Evolutionary conservation across 2,113 vertebrate species (phyloP).

Genomic region (Indicator maculatus): DNA sequence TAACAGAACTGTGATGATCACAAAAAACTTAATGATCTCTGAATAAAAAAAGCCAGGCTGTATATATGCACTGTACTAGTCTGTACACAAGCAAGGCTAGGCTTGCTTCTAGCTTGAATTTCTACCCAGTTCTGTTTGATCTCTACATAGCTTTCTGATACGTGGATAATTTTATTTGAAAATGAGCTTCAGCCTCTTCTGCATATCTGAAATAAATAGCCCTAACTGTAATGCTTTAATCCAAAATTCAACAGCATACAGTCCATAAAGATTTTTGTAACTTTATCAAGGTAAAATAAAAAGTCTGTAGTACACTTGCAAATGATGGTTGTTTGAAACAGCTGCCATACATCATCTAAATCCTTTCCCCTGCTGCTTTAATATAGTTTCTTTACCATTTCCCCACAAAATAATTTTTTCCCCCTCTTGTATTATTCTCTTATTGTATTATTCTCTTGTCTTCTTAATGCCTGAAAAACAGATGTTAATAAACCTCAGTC

Average conservation of each 20-base stretch:
- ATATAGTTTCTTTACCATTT: constrained; percentile 20
- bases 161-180: constrained; percentile 57
- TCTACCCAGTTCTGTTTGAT: constrained; percentile 8
- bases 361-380: constrained; percentile 4
- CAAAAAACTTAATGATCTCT: constrained; percentile 56
- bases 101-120: constrained; percentile 43
- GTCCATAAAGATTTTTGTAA: constrained; percentile 32
- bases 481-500: constrained; percentile 74
- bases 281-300: constrained; percentile 19
- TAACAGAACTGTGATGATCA: constrained; percentile 54
- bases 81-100: neutral
- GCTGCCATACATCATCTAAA: constrained; percentile 29
- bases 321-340: constrained; percentile 65
- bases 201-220: constrained; percentile 22
- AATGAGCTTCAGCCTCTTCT: constrained; percentile 23
- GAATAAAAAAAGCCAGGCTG: constrained; percentile 27
- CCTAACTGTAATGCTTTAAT: constrained; percentile 41
- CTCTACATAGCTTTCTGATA: constrained; percentile 21
- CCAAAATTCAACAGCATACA: constrained; percentile 10
- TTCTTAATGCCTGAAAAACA: constrained; percentile 80
- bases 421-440: constrained; percentile 34
- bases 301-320: constrained; percentile 28
- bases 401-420: neutral
- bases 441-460: constrained; percentile 81
- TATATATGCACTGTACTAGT: neutral